These are phyloP conservation scores for Bombus superbus DNA, from an alignment of 1,140 invertebrate species.

Conservation along the genomic window DNA sequence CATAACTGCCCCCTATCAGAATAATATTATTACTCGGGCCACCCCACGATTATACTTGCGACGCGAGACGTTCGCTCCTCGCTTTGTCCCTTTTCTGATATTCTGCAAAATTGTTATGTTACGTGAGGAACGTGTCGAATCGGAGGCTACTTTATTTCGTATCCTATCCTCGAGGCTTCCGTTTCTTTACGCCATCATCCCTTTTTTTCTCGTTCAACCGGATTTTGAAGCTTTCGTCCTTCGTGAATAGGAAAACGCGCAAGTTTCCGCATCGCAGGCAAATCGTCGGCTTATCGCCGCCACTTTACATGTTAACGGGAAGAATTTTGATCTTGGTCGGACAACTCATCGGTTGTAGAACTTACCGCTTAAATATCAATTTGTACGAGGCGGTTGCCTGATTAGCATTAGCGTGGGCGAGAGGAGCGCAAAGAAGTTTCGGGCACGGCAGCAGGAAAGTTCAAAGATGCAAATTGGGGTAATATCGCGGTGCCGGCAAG, in stretches of 20 bases:
- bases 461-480: slow-evolving; percentile 68
- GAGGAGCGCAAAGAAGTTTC: slow-evolving; percentile 64
- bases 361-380: slow-evolving; percentile 70
- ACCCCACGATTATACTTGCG: slow-evolving; percentile 56
- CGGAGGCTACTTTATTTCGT: slow-evolving; percentile 45
- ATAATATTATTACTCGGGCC: slow-evolving; percentile 77
- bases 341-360: slow-evolving; percentile 62
- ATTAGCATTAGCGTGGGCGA: slow-evolving; percentile 62
- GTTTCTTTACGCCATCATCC: not conserved
- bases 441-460: slow-evolving; percentile 55
- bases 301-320: slow-evolving; percentile 26
- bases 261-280: slow-evolving; percentile 7
- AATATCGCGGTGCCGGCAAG: slow-evolving; percentile 48
- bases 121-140: slow-evolving; percentile 57
- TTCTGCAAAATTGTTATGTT: slow-evolving; percentile 58
- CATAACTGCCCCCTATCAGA: slow-evolving; percentile 78
- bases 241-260: not conserved
- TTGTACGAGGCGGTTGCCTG: slow-evolving; percentile 64
- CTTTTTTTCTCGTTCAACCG: slow-evolving; percentile 26
- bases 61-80: slow-evolving; percentile 50
- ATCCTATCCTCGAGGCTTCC: not conserved
- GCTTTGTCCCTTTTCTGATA: slow-evolving; percentile 28
- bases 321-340: slow-evolving; percentile 41
- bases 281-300: slow-evolving; percentile 25
- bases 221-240: not conserved